phyloP scores from a whole-genome alignment of 1,140 invertebrate species.

The Frieseomelitta varia region DNA sequence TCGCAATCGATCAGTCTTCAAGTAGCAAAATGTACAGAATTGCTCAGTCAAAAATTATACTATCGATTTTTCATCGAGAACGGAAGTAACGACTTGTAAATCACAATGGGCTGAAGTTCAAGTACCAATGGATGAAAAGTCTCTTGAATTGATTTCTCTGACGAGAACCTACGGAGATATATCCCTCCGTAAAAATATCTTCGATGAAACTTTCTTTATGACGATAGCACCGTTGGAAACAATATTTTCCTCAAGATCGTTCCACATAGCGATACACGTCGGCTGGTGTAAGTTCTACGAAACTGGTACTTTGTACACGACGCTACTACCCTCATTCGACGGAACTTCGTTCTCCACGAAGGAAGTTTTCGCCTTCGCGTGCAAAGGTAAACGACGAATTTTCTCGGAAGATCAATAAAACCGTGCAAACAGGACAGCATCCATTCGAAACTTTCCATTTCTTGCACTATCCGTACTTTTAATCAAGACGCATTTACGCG shows the following conservation, averaged over 20 bases:
- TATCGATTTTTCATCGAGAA: not conserved
- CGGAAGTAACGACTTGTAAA: not conserved
- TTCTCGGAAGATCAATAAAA: slow-evolving; percentile 34
- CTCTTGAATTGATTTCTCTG: not conserved
- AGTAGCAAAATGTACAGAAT: not conserved
- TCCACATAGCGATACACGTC: not conserved
- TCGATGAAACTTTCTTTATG: not conserved
- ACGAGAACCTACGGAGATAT: no score
- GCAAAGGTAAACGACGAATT: slow-evolving; percentile 36
- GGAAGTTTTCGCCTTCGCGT: slow-evolving; percentile 19
- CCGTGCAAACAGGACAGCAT: not conserved
- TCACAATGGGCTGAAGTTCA: not conserved
- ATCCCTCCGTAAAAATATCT: not conserved
- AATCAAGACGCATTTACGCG: not conserved
- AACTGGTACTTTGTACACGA: slow-evolving; percentile 1
- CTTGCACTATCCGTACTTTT: not conserved
- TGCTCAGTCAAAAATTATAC: not conserved
- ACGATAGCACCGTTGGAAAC: not conserved
- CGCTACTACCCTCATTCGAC: slow-evolving; percentile 9
- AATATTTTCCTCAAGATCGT: not conserved
- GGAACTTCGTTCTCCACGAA: not conserved
- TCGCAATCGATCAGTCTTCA: not conserved
- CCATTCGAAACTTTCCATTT: slow-evolving; percentile 24
- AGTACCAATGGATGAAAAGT: not conserved
- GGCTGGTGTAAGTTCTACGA: not conserved